These are phyloP conservation scores for Phocides pigmalion DNA, from an alignment of 1,140 invertebrate genomes.

Conservation along the genomic window DNA sequence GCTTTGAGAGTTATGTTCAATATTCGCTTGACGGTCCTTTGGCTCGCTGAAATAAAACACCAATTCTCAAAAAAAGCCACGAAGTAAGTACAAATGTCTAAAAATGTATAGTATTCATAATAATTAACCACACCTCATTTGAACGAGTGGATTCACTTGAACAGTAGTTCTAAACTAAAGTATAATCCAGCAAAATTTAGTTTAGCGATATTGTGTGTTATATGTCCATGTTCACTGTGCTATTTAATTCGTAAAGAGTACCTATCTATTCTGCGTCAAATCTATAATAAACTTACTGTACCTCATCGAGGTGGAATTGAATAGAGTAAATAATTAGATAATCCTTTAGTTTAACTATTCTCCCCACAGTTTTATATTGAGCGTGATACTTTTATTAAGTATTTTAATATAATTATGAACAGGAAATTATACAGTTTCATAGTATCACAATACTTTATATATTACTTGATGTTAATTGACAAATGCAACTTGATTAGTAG, in stretches of 20 bases:
- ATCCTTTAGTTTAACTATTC: too few species aligned
- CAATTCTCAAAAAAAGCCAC: constrained; percentile 1
- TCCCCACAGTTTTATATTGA: too few species aligned
- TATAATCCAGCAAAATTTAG: constrained; percentile 27
- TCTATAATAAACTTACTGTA: constrained; percentile 60
- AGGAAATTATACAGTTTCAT: too few species aligned
- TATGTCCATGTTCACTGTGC: constrained; percentile 7
- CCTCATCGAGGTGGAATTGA: constrained; percentile 11
- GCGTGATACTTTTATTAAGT: too few species aligned
- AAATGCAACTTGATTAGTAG: too few species aligned
- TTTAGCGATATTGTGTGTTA: neutral
- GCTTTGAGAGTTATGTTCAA: constrained; percentile 52
- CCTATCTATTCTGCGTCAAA: constrained; percentile 51
- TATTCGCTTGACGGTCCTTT: constrained; percentile 43
- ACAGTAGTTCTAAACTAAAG: neutral
- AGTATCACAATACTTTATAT: too few species aligned
- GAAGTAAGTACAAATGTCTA: neutral
- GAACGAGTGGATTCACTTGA: neutral
- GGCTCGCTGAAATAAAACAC: constrained; percentile 50
- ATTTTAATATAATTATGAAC: too few species aligned
- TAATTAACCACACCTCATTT: constrained; percentile 35
- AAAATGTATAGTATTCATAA: neutral
- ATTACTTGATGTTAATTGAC: too few species aligned
- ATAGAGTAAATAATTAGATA: neutral
- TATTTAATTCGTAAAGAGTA: constrained; percentile 49